A percentile compares a stretch with the other conserved stretches of the same genome.
Conservation (phyloP, 64 coral and sea anemone genomes). For the Montipora sp. region DNA sequence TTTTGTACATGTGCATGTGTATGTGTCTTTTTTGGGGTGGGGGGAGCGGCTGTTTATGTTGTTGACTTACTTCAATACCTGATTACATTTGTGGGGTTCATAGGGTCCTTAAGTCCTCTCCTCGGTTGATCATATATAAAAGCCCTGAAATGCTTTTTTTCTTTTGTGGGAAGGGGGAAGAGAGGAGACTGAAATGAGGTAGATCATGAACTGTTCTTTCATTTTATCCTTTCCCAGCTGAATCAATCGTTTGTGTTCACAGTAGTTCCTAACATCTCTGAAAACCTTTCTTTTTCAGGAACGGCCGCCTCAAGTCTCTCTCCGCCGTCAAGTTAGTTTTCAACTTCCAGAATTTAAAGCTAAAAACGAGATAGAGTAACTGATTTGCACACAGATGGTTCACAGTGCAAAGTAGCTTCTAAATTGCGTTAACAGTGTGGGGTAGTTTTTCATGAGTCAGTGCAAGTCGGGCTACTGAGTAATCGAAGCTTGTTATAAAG, state of each 20-base stretch:
- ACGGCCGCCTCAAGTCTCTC: neutral
- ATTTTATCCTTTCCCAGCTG: too few relatives aligned
- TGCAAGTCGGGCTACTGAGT: too few relatives aligned
- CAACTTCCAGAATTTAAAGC: slow-evolving; percentile 28
- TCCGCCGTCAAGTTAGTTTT: slow-evolving; percentile 45
- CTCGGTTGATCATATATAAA: too few relatives aligned
- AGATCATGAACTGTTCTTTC: too few relatives aligned
- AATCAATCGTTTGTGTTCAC: neutral
- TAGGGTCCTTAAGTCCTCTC: neutral
- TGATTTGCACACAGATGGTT: neutral
- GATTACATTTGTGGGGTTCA: too few relatives aligned
- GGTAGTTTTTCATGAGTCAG: too few relatives aligned
- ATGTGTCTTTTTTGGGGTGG: neutral
- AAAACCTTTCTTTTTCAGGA: slow-evolving; percentile 16
- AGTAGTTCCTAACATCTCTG: neutral
- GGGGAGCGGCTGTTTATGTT: neutral
- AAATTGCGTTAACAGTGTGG: neutral
- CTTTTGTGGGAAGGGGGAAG: too few relatives aligned
- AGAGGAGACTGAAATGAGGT: too few relatives aligned
- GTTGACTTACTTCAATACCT: neutral
- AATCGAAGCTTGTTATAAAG: too few relatives aligned
- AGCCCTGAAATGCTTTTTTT: too few relatives aligned
- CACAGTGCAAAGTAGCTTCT: neutral
- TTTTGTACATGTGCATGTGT: neutral
- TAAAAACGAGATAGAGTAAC: neutral